Base-by-base conservation (phyloP, 2,888 invertebrate genomes). In the Taphrorychus bicolor region DNA sequence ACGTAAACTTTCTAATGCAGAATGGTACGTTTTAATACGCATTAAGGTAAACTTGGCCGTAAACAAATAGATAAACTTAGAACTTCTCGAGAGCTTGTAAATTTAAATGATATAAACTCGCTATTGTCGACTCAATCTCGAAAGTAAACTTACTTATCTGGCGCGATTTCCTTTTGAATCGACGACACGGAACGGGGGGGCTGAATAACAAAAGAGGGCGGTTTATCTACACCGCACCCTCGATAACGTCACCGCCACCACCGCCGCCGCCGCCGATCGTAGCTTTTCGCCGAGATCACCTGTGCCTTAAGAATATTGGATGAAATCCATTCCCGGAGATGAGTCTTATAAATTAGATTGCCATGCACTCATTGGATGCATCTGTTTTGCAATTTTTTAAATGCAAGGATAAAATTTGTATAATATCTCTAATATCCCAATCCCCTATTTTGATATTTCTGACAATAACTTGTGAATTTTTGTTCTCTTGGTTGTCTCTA, bases 71-170 rank as follows among this genome's bases (percentile, higher is more conserved):
- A 59, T 64, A 69, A 63, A 64, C 59, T 51, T 51, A 51, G 40
- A 69, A 60, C 32, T 59, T 54, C 56, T 54, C 57, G 32, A 56
- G 54, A 59, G 56, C 68, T 69, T 69, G 68, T 67, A 70, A 68
- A 73, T 72, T 72, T 64, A 72, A 72, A 73, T 73, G 73, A 72
- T 72, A 64, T 69, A 72, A 72, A 72, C 70, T 70, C 67, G 68
- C 65, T 70, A 70, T 72, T 71, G 71, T 73, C 69, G 68, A 69
- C 69, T 65, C 72, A 74, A 73, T 75, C 73, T 74, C 73, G 68
- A 75, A 72, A 73, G 73, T 73, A 75, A 75, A 75, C 72, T 71
- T 73, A 75, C 73, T 74, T 74, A 74, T 72, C 72, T 67, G 58
- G 69, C 42, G 68, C 64, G 68, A 69, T 69, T 69, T 69, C 68